Base-by-base conservation (phyloP, 2,888 invertebrate genomes). In the Drosophila cracens region DNA sequence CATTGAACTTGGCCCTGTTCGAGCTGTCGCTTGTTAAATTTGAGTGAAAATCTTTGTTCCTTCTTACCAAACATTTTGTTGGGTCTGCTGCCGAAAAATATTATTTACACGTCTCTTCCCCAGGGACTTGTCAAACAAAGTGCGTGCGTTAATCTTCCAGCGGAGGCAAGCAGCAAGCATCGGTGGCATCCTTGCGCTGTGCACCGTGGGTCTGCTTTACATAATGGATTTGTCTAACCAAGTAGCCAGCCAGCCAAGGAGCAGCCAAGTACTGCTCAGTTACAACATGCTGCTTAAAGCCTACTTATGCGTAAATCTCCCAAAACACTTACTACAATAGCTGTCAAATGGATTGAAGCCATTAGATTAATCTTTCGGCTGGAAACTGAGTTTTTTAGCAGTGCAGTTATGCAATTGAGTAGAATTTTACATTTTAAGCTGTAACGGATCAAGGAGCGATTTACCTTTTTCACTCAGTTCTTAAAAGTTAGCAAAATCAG, bases 1-100 rank as follows among this genome's bases (percentile, higher is more conserved):
- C 90, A 62, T 83, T 86, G 85, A 86, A 86, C 85, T 83, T 86
- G 89, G 69, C 70, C 54, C 52, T 38, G 38, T 72, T 79, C 54
- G 60, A 60, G 78, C 31, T 0, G 36, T 16, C 38, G 56, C 56
- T 57, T 21, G 53, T 60, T 60, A n/a, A 36, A 53, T 82, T 90
- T 76, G 84, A 90, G 89, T 83, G 87, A 58, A 74, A 74, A 36
- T 16, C 18, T 46, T 59, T 16, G 58, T 11, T 57, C 7, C 13
- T 25, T 21, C 21, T 46, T 25, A 8, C 16, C 40, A 11, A 54
- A 36, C 29, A 29, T 25, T 0, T 25, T 21, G 29, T 11, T 33
- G 49, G 21, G 67, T 53, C 64, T 65, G 8, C 16, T 70, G 25
- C 16, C 16, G 46, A 46, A 11, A 74, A 62, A 72, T 73, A 48